These are phyloP conservation scores for Eira barbara DNA, from an alignment of 2,113 vertebrate genomes.

Conservation along the genomic window DNA sequence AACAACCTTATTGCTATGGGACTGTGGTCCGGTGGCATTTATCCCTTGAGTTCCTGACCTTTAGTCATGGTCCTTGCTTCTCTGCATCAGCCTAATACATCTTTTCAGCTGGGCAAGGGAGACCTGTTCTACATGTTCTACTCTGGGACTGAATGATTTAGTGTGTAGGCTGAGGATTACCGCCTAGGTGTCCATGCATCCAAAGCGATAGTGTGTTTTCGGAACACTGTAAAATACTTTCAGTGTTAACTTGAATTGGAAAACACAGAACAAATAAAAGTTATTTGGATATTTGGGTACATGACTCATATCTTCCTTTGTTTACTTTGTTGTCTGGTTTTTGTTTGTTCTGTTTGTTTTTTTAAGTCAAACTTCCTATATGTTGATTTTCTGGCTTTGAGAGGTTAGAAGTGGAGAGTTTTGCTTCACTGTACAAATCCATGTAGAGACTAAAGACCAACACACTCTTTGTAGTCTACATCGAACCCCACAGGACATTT, in stretches of 20 bases:
- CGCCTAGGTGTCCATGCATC: neutral
- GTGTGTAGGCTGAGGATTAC: neutral
- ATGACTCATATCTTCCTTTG: neutral
- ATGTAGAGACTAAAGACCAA: neutral
- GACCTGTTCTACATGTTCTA: neutral
- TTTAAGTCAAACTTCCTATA: neutral
- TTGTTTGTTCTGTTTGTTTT: neutral
- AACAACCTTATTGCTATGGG: rapidly evolving
- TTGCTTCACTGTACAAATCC: neutral
- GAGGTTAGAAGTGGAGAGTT: neutral
- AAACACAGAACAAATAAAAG: neutral
- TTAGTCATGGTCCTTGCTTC: neutral
- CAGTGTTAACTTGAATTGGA: neutral
- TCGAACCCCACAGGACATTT: neutral
- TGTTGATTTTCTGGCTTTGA: neutral
- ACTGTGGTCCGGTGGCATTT: neutral
- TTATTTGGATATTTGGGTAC: neutral
- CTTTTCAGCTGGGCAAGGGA: neutral
- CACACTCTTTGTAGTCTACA: neutral
- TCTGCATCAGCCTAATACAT: neutral
- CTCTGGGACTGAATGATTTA: neutral
- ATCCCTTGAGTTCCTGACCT: neutral
- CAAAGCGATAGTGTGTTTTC: neutral
- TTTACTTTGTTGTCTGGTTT: neutral
- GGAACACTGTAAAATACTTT: neutral